phyloP scores from a whole-genome alignment of 2,113 vertebrate genomes.

The Maccullochella peelii region DNA sequence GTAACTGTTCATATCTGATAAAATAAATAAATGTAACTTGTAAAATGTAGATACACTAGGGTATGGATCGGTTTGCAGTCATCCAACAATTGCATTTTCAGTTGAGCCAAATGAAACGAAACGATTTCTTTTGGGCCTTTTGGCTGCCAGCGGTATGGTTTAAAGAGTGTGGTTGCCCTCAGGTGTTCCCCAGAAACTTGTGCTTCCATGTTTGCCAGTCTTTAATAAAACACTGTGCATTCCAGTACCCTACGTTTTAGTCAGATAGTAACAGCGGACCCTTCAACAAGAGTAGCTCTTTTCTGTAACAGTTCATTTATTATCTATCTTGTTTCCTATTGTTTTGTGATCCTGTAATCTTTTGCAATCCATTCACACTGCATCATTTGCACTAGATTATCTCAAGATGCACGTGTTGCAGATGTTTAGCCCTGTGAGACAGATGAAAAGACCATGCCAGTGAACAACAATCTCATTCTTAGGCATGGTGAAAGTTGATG shows the following conservation, averaged over 20 bases:
- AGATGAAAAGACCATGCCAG: background rate
- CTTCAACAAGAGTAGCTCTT: background rate
- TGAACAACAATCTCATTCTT: background rate
- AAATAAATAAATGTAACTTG: too few relatives aligned
- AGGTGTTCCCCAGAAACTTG: slow-evolving; percentile 40
- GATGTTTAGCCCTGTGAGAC: slow-evolving; percentile 2
- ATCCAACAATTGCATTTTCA: slow-evolving; percentile 7
- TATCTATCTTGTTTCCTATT: slow-evolving; percentile 35
- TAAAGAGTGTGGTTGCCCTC: slow-evolving; percentile 26
- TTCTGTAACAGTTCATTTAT: slow-evolving; percentile 34
- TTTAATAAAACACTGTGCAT: slow-evolving; percentile 45
- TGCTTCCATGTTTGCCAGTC: slow-evolving; percentile 26
- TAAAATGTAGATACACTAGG: background rate
- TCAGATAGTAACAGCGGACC: background rate
- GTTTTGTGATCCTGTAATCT: slow-evolving; percentile 51
- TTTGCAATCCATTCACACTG: slow-evolving; percentile 8
- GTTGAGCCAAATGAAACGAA: slow-evolving; percentile 16
- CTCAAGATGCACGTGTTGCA: background rate
- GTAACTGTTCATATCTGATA: background rate
- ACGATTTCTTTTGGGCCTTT: background rate
- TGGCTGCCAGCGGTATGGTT: slow-evolving; percentile 22
- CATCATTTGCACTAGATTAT: slow-evolving; percentile 18
- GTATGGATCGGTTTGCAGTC: background rate
- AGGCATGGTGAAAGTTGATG: background rate
- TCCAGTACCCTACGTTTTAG: background rate